Base-by-base conservation (phyloP, 2,113 vertebrate species). In the Prochilodus magdalenae region DNA sequence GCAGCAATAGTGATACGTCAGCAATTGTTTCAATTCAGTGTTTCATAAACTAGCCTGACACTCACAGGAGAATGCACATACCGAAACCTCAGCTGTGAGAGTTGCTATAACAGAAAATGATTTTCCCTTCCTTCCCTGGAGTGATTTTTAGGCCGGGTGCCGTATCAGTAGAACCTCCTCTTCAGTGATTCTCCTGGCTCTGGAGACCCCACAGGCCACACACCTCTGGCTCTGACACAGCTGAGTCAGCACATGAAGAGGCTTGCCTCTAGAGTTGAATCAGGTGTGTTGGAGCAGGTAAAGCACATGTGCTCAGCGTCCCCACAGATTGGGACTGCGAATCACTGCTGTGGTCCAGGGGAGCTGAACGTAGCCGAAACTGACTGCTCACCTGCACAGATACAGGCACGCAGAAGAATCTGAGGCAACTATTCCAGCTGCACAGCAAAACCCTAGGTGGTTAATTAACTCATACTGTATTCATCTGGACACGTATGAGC, bases 221-320 rank as follows among this genome's bases (percentile, higher is more conserved):
- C 29, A 69, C 51, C 10, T 14, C 63, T 59, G 71, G 69, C 49
- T 57, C 30, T 22, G 22, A 74, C 73, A 22, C 11, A 53, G 73
- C 53, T 75, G 51, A 59, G 26, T 59, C 22, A 40, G 30, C 51
- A 6, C 30, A 24, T 44, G 72, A 69, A 53, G 59, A 59, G 55
- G 62, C 51, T 24, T 60, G 33, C 30, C 72, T 59, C 16, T 47
- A 13, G 36, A 36, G 11, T 33, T 30, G 60, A 74, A 75, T 40
- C 80, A 76, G 65, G 73, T 70, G 72, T 82, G 49, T 69, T 26
- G 55, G 63, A 47, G 33, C 36, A 70, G 66, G 65, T 36, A 24
- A 44, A 15, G n/a, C 33, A 44, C 33, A 70, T n/a, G 66, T 44
- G 36, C 15, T 8, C 44, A 20, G 33, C 12, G 30, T 69, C 18